Evolutionary conservation across 1,140 invertebrate genomes (phyloP).

Genomic region (Copidosoma floridanum): DNA sequence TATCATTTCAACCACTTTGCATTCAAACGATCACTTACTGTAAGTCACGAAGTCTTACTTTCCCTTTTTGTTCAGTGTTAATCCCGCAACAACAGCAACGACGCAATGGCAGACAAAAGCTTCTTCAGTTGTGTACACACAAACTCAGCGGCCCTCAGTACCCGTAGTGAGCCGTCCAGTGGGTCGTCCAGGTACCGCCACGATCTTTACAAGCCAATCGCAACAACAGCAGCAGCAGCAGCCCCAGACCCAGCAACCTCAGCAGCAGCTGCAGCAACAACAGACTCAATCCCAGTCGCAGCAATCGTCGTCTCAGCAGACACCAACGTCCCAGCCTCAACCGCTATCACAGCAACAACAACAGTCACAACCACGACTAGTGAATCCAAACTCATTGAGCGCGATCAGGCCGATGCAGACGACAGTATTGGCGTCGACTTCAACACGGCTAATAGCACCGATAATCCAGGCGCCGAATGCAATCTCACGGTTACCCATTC

Average conservation of each 20-base stretch:
- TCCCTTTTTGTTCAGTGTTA: conserved; percentile 33
- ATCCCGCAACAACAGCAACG: conserved; percentile 41
- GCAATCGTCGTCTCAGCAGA: not conserved
- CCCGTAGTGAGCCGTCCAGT: conserved; percentile 43
- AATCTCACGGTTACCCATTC: conserved; percentile 41
- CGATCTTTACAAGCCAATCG: conserved; percentile 4
- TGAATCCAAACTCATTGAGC: conserved; percentile 33
- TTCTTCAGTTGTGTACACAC: conserved; percentile 47
- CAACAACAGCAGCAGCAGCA: not conserved
- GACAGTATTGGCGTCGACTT: conserved; percentile 43
- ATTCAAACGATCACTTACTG: too few relatives aligned
- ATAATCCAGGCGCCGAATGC: conserved; percentile 39
- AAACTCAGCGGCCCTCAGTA: conserved; percentile 45
- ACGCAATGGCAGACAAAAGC: conserved; percentile 49
- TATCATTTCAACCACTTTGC: too few relatives aligned
- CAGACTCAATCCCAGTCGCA: not conserved
- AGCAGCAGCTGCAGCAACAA: not conserved
- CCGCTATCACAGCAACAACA: not conserved
- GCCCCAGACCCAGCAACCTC: not conserved
- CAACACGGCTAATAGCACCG: conserved; percentile 49
- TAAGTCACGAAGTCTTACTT: too few relatives aligned
- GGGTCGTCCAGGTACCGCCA: conserved; percentile 28
- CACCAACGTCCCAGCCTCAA: not conserved
- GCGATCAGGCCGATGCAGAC: conserved; percentile 49
- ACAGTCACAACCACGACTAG: conserved; percentile 38